Evolutionary conservation across 2,888 invertebrate genomes (phyloP).

Genomic region (Siphlonurus alternatus): DNA sequence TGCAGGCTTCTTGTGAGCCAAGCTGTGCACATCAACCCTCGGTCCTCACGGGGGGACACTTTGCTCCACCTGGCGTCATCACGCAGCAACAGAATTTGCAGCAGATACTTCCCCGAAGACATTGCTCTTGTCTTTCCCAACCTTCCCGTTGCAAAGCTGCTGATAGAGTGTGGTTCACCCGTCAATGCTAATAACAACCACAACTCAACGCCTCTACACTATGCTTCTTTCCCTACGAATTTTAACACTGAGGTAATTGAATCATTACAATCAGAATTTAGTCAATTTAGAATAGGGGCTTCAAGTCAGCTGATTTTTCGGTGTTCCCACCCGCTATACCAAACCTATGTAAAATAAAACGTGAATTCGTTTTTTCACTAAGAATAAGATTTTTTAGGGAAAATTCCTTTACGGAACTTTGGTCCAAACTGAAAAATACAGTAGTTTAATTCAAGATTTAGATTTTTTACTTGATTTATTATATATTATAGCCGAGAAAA

Average conservation of each 20-base stretch:
- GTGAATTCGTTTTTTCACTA: too few species aligned
- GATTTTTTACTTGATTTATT: too few species aligned
- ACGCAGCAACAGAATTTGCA: conserved; percentile 56
- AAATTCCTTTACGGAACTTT: too few species aligned
- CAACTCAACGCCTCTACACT: conserved; percentile 64
- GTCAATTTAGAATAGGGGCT: too few species aligned
- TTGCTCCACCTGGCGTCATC: conserved; percentile 71
- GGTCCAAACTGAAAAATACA: too few species aligned
- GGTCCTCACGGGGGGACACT: conserved; percentile 55
- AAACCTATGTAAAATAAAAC: too few species aligned
- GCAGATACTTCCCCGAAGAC: conserved; percentile 58
- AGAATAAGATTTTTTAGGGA: too few species aligned
- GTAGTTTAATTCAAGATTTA: too few species aligned
- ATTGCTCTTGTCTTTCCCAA: conserved; percentile 44
- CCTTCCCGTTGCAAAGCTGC: conserved; percentile 45
- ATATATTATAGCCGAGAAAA: too few species aligned
- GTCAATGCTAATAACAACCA: conserved; percentile 59
- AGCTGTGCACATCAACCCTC: conserved; percentile 43
- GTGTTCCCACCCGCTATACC: too few species aligned
- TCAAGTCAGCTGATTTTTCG: too few species aligned
- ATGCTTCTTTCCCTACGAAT: conserved; percentile 58
- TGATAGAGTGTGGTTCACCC: conserved; percentile 60
- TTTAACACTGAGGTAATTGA: conserved; percentile 45
- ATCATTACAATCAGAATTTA: too few species aligned
- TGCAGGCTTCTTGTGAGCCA: neutral